phyloP scores from a whole-genome alignment of 2,113 vertebrate genomes.

The Dromas ardeola region DNA sequence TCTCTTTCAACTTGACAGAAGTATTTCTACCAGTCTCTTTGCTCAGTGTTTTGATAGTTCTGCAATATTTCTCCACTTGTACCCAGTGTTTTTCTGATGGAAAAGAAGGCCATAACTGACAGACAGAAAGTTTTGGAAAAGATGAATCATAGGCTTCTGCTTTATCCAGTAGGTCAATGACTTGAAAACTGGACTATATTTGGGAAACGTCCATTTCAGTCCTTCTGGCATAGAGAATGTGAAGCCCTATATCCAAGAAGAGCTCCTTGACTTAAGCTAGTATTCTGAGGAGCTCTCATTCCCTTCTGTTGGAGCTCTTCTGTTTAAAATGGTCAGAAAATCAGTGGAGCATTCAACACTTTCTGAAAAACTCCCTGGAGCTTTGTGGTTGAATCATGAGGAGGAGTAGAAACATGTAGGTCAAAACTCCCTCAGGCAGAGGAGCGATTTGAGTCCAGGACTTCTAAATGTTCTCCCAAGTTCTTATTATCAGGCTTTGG shows the following conservation, averaged over 20 bases:
- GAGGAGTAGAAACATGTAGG: not conserved
- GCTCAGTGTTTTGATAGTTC: not conserved
- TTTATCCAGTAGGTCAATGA: not conserved
- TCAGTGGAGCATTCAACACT: not conserved
- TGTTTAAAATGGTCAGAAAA: not conserved
- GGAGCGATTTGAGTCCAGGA: not conserved
- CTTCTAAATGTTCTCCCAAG: not conserved
- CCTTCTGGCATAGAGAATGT: rapidly evolving
- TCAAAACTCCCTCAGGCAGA: not conserved
- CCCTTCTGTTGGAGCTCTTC: not conserved
- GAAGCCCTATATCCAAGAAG: not conserved
- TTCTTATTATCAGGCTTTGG: not conserved
- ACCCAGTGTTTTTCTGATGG: not conserved
- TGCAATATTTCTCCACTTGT: not conserved
- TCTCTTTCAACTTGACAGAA: not conserved
- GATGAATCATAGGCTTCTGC: not conserved
- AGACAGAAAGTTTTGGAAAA: not conserved
- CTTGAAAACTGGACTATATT: not conserved
- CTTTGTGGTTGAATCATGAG: not conserved
- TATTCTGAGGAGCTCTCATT: not conserved
- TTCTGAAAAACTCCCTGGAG: not conserved
- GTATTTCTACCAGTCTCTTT: not conserved
- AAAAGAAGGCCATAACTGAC: not conserved
- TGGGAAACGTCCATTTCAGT: not conserved
- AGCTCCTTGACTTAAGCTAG: not conserved